Percentiles rank a stretch among this genome's conserved stretches.
These are phyloP conservation scores for Trinectes maculatus DNA, from an alignment of 2,113 vertebrate species.

Conservation along the genomic window DNA sequence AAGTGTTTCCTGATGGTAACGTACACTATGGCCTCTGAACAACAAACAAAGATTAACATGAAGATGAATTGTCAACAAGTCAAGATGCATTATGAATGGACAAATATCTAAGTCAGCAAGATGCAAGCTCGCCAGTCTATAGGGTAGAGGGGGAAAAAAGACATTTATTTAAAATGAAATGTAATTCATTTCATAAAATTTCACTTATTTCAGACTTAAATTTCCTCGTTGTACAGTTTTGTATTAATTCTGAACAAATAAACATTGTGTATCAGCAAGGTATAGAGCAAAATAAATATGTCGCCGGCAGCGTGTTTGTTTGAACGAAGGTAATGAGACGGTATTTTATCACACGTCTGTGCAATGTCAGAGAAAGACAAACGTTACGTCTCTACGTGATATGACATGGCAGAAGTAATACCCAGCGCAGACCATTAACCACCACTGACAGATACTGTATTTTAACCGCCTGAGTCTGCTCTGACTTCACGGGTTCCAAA, in stretches of 20 bases:
- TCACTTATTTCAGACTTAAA: too few species aligned
- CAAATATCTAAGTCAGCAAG: too few species aligned
- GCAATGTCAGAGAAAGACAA: conserved; percentile 19
- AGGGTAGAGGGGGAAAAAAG: too few species aligned
- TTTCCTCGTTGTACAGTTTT: too few species aligned
- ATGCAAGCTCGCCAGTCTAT: too few species aligned
- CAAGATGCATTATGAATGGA: too few species aligned
- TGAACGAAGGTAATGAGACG: conserved; percentile 36
- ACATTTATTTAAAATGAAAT: too few species aligned
- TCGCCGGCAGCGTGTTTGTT: background rate
- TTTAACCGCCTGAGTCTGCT: background rate
- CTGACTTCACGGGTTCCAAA: conserved; percentile 27
- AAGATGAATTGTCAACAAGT: too few species aligned
- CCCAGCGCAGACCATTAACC: conserved; percentile 31
- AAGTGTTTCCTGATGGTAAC: background rate
- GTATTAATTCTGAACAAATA: too few species aligned
- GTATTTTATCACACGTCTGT: conserved; percentile 13
- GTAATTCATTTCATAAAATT: too few species aligned
- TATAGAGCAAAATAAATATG: background rate
- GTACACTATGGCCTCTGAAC: background rate
- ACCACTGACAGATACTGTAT: conserved; percentile 15
- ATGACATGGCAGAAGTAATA: conserved; percentile 30
- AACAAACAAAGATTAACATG: background rate
- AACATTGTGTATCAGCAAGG: background rate
- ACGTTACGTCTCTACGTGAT: conserved; percentile 24